Evolutionary conservation across 2,797 vertebrate genomes (phyloP).

Genomic region (Tokudaia muenninki): DNA sequence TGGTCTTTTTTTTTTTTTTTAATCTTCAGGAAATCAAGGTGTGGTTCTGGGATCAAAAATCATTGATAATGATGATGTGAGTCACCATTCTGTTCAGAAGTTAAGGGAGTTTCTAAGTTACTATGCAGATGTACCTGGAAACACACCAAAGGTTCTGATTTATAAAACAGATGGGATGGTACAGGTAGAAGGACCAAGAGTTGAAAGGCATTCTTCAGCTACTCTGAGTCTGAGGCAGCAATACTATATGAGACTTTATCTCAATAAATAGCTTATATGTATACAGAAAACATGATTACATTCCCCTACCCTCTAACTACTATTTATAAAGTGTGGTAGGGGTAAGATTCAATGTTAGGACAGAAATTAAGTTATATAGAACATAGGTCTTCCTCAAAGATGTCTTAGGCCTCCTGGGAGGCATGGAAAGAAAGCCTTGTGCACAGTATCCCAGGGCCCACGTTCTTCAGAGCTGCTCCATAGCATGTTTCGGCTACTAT

Average conservation of each 20-base stretch:
- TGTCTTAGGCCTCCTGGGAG: neutral
- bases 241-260: neutral
- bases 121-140: neutral
- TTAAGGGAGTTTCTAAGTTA: conserved; percentile 32
- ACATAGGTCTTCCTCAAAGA: neutral
- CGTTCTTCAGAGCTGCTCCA: neutral
- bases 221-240: neutral
- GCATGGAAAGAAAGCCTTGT: neutral
- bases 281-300: neutral
- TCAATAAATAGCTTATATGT: neutral
- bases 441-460: neutral
- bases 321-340: neutral
- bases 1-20: neutral
- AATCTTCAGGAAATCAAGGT: conserved; percentile 68
- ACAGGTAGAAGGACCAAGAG: too few species aligned
- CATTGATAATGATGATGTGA: conserved; percentile 14
- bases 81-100: conserved; percentile 49
- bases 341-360: neutral
- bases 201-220: neutral
- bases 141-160: neutral
- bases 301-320: neutral
- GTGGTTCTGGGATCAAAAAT: conserved; percentile 66
- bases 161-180: conserved; percentile 30
- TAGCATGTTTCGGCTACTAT: neutral
- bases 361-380: neutral